Percentiles rank a stretch among this genome's conserved stretches.
These are phyloP conservation scores for Cephalopterus ornatus DNA, from an alignment of 2,113 vertebrate genomes.

Conservation along the genomic window DNA sequence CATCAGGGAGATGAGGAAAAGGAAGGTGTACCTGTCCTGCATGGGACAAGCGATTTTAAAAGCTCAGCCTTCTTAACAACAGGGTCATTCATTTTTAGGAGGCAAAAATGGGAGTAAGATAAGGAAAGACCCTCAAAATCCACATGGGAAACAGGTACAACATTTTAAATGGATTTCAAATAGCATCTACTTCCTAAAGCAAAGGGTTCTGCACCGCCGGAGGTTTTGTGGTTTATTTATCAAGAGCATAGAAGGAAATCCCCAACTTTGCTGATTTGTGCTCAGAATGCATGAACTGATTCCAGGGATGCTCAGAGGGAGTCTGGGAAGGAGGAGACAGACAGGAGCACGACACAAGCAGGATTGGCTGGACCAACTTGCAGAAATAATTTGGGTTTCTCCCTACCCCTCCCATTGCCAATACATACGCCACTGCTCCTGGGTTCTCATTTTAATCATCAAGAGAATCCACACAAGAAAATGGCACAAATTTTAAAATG, in stretches of 20 bases:
- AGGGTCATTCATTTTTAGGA: background rate
- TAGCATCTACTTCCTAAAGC: background rate
- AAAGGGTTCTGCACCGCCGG: background rate
- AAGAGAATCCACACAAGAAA: background rate
- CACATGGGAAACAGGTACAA: background rate
- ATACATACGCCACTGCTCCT: background rate
- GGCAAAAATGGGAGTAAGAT: background rate
- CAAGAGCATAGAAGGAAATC: background rate
- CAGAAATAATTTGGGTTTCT: background rate
- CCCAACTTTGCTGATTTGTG: background rate
- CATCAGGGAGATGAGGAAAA: background rate
- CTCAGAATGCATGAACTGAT: background rate
- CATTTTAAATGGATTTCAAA: background rate
- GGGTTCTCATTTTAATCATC: background rate
- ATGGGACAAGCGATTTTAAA: background rate
- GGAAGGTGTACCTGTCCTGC: background rate
- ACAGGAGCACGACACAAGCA: fast-evolving
- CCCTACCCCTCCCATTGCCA: background rate
- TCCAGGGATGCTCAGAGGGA: background rate
- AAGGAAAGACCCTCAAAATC: background rate
- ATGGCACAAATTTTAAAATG: background rate
- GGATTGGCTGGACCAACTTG: background rate
- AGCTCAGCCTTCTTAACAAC: background rate
- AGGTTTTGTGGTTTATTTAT: background rate
- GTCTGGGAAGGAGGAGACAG: background rate